Base-by-base conservation (phyloP, 1,140 invertebrate genomes). In the Bombus waltoni region DNA sequence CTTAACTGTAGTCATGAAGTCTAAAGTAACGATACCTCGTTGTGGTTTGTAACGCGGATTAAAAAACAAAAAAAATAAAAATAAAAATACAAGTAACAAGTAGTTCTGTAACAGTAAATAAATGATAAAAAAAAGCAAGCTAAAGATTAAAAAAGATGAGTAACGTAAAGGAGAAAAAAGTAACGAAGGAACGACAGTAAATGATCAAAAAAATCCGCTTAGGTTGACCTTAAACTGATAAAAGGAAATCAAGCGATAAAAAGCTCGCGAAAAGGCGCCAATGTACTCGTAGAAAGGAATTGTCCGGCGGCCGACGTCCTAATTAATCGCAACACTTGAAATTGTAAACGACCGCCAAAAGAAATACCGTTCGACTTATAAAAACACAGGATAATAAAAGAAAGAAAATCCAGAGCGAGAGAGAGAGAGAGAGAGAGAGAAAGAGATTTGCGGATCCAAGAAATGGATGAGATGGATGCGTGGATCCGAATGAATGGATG, bases 1-100 rank as follows among this genome's bases (percentile, higher is more conserved):
- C 89, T 92, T 90, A 89, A 93, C 91, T 91, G 91, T 93, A 93
- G 92, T 90, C 85, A 81, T 90, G 91, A 93, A 93, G 90, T 93
- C 83, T 92, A 92, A 91, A 86, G 86, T 87, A 89, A 88, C 78
- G 87, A 92, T 88, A 89, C 89, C 90, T 91, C 89, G 87, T 86
- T 89, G 79, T 80, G 90, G 80, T 91, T 89, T 86, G 83, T 88
- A 81, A 83, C 83, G 77, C 83, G 83, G 80, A 87, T 42, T 70
- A 80, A 68, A 35, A 32, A 70, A 10, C 15, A 28, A 53, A 53
- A 79, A 79, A 38, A 66, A 79, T 11, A 66, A n/a, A 62, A 77
- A 62, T n/a, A 76, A 38, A 59, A 57, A 79, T 32, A 79, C 77
- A 77, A 80, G n/a, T 32, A 44, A 82, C 71, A 35, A 73, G 78